These are phyloP conservation scores for Rhabdomys dilectus DNA, from an alignment of 2,113 vertebrate species.

Conservation along the genomic window DNA sequence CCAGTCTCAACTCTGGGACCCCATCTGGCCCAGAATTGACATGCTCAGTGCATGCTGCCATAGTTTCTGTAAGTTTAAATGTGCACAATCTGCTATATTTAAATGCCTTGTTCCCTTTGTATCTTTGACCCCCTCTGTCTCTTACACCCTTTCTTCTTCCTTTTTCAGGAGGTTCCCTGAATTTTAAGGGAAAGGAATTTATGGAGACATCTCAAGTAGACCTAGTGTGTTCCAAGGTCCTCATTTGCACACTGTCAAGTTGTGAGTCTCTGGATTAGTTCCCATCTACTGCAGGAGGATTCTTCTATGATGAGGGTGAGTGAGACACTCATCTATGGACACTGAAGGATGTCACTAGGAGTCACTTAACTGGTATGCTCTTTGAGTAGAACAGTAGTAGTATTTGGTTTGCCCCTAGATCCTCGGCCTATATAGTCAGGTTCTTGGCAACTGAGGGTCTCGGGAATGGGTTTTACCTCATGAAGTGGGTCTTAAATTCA, in stretches of 20 bases:
- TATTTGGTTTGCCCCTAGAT: background rate
- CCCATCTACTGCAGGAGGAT: background rate
- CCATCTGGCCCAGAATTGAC: background rate
- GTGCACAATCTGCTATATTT: background rate
- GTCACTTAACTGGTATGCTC: no score
- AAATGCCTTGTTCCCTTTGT: background rate
- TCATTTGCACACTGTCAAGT: background rate
- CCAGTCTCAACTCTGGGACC: background rate
- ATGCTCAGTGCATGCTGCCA: no score
- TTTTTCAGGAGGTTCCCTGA: background rate
- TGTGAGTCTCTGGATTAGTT: background rate
- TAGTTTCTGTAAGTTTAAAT: background rate
- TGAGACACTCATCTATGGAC: background rate
- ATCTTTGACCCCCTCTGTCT: background rate
- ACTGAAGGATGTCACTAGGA: background rate
- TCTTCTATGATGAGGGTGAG: background rate
- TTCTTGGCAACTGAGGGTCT: background rate
- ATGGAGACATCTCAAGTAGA: background rate
- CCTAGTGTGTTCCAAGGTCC: background rate
- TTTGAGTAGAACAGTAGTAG: background rate
- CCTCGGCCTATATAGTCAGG: background rate
- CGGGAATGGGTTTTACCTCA: background rate
- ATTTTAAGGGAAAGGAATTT: background rate
- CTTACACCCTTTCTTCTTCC: background rate
- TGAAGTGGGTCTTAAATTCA: background rate